phyloP scores from a whole-genome alignment of 2,888 invertebrate genomes.

The Apoda limacodes region DNA sequence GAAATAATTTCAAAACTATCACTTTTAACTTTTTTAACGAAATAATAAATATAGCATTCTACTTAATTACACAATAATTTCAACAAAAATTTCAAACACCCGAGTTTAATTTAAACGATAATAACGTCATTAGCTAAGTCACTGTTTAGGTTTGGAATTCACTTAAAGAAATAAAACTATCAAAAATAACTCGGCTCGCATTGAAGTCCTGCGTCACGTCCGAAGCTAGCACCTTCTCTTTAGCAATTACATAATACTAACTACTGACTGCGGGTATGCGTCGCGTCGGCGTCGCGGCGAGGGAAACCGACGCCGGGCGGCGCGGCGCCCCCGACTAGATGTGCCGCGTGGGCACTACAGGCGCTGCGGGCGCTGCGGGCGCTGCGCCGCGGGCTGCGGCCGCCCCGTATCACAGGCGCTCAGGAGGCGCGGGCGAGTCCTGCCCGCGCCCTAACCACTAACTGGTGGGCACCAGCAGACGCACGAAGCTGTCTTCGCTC shows the following conservation, averaged over 20 bases:
- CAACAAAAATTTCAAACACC: constrained; percentile 67
- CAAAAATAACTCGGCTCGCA: constrained; percentile 69
- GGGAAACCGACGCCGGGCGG: constrained; percentile 28
- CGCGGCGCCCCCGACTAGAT: constrained; percentile 43
- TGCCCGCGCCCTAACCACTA: constrained; percentile 69
- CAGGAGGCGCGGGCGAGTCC: constrained; percentile 58
- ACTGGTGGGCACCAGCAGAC: constrained; percentile 77
- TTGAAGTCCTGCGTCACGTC: constrained; percentile 65
- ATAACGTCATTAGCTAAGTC: constrained; percentile 62
- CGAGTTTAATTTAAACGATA: constrained; percentile 53
- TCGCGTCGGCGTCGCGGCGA: constrained; percentile 30
- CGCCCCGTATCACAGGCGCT: constrained; percentile 53
- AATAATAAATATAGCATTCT: constrained; percentile 66
- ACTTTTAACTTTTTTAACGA: constrained; percentile 54
- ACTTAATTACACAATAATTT: constrained; percentile 68
- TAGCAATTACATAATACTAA: constrained; percentile 66
- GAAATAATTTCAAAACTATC: constrained; percentile 67
- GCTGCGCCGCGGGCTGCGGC: constrained; percentile 28
- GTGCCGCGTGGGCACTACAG: constrained; percentile 29
- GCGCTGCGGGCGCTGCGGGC: constrained; percentile 28
- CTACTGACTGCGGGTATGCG: constrained; percentile 58
- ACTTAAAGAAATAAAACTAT: constrained; percentile 69
- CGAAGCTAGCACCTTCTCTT: constrained; percentile 70
- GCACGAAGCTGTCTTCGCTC: constrained; percentile 78
- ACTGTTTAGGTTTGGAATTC: constrained; percentile 62